Evolutionary conservation across 2,888 invertebrate species (phyloP), one percentile per base, ranked within the genome.

Genomic region (Drosophila ustulata): DNA sequence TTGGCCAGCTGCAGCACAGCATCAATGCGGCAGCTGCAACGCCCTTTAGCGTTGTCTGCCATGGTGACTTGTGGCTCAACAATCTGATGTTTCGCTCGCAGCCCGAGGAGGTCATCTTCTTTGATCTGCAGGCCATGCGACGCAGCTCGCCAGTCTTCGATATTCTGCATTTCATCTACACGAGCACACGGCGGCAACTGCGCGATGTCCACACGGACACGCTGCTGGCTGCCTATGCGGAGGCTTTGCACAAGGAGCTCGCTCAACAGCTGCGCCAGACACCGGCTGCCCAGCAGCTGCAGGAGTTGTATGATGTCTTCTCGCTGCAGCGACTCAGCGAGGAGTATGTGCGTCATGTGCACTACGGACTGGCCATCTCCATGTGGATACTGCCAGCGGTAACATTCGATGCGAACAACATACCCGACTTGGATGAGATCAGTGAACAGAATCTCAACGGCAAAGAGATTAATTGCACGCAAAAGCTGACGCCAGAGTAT

Each of bases 31-130:
- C 86, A 2, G 78, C 85, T 1, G 55, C 56, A 1, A 86, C 83
- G 0, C 78, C 82, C 4, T 74, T 89, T n/a, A 90, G 87, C 50
- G 91, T 92, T 1, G 74, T 92, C 56, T 90, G 91, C 23, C 92
- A 92, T 61, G 92, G 92, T 3, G 92, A 92, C 64, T 63, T 92
- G 47, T 92, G 92, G 91, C 84, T 92, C 0, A 92, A 92, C 72
- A 92, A 92, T 66, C 85, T 92, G 3, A 92, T 92, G 92, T 92
- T 92, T 53, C 80, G 61, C 11, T 53, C 70, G 0, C 72, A 71
- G 41, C 83, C 78, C 8, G 79, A 74, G 11, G 74, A 80, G 43
- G 92, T 90, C 1, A 91, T 90, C 56, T 91, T 92, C 46, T 88
- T 92, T 50, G 92, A 92, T 59, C 83, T 92, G 55, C 92, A 92